These are phyloP conservation scores for Elanoides forficatus DNA, from an alignment of 2,113 vertebrate species.

Conservation along the genomic window DNA sequence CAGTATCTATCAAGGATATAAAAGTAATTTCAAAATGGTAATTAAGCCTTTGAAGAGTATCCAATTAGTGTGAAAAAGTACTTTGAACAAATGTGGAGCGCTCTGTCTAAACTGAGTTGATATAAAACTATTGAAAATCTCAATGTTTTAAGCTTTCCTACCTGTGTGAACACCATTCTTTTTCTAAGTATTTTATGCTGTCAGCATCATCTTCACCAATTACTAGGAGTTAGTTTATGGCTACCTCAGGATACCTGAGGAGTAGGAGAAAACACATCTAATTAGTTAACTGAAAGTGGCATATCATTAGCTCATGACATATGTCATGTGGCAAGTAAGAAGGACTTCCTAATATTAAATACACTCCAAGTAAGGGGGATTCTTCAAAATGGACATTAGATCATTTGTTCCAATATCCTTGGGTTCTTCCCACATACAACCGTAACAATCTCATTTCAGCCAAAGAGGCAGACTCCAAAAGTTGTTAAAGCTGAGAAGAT, in stretches of 20 bases:
- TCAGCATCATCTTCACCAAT: background rate
- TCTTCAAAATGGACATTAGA: background rate
- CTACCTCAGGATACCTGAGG: background rate
- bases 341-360: background rate
- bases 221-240: background rate
- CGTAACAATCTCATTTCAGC: background rate
- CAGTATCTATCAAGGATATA: constrained; percentile 19
- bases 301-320: background rate
- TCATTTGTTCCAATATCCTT: background rate
- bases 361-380: background rate
- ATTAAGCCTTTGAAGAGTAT: constrained; percentile 63
- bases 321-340: background rate
- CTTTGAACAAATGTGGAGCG: background rate
- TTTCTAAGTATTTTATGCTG: background rate
- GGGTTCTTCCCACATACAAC: background rate
- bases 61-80: constrained; percentile 52
- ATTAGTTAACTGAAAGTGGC: background rate
- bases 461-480: background rate
- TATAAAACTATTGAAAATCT: background rate
- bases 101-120: constrained; percentile 27
- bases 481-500: background rate
- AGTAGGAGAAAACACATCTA: background rate
- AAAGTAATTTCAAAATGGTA: constrained; percentile 61
- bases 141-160: constrained; percentile 21
- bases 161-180: background rate